Evolutionary conservation across 2,888 invertebrate genomes (phyloP).

Genomic region (Iphiclides podalirius): DNA sequence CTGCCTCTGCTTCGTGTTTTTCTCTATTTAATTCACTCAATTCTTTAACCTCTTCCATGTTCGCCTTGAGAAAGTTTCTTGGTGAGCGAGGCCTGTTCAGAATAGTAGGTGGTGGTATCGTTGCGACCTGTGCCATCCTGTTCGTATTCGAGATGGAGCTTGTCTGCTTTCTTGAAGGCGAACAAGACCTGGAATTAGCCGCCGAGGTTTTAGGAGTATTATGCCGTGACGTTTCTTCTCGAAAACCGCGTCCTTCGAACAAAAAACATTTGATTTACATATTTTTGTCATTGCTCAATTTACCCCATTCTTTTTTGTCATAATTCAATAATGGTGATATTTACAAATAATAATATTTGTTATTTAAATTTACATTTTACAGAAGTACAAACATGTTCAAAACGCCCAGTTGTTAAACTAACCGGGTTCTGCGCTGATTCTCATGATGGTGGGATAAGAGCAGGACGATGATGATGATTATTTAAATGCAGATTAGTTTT

Average conservation of each 20-base stretch:
- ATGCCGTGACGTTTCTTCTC: constrained; percentile 76
- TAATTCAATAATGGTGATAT: too few relatives aligned
- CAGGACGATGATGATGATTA: too few relatives aligned
- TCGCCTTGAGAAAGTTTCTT: constrained; percentile 70
- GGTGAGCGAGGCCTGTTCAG: constrained; percentile 62
- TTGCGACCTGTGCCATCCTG: constrained; percentile 64
- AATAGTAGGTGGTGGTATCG: constrained; percentile 49
- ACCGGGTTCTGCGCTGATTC: too few relatives aligned
- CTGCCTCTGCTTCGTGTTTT: constrained; percentile 69
- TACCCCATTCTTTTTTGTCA: too few relatives aligned
- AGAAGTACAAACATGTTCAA: too few relatives aligned
- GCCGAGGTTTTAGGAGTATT: constrained; percentile 74
- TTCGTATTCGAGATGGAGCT: constrained; percentile 64
- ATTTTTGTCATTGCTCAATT: too few relatives aligned
- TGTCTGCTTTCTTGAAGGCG: constrained; percentile 65
- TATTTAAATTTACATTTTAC: too few relatives aligned
- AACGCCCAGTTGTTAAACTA: too few relatives aligned
- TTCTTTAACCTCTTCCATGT: constrained; percentile 72
- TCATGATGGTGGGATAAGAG: too few relatives aligned
- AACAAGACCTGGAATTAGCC: constrained; percentile 63
- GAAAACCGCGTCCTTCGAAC: constrained; percentile 70
- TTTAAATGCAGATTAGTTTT: too few relatives aligned
- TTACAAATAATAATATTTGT: too few relatives aligned
- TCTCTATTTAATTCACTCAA: constrained; percentile 73
- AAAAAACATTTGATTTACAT: constrained; percentile 19